A percentile compares a stretch with the other conserved stretches of the same genome.
phyloP scores from a whole-genome alignment of 92 coral and sea anemone species.

The Porites lobata region DNA sequence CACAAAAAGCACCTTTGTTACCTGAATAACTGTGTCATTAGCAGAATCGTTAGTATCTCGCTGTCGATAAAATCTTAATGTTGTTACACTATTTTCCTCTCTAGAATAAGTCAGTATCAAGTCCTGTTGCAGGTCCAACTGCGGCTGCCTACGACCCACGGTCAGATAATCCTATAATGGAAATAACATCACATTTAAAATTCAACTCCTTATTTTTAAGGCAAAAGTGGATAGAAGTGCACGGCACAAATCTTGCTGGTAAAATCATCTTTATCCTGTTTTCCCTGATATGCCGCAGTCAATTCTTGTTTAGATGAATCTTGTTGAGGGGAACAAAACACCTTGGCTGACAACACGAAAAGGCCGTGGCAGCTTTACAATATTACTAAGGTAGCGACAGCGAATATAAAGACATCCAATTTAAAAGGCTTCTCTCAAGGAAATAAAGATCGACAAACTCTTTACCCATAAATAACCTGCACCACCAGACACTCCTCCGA shows the following conservation, averaged over 20 bases:
- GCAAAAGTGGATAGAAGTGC: no score
- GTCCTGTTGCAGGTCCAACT: neutral
- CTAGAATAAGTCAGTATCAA: conserved; percentile 9
- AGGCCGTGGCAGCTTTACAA: no score
- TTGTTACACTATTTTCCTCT: conserved; percentile 7
- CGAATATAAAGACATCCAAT: neutral
- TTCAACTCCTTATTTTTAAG: no score
- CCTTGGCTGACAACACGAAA: no score
- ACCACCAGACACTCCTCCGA: neutral
- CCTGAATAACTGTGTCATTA: neutral
- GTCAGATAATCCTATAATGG: conserved; percentile 17
- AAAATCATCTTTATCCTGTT: no score
- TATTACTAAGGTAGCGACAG: no score
- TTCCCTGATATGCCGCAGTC: no score
- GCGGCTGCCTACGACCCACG: neutral
- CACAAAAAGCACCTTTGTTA: neutral
- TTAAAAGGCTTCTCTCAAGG: no score
- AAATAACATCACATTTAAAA: neutral
- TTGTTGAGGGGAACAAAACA: no score
- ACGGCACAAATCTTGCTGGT: no score
- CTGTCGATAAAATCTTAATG: conserved; percentile 11
- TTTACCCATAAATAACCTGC: neutral
- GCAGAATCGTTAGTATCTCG: neutral
- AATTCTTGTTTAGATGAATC: no score
- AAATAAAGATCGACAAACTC: no score